Evolutionary conservation across 2,797 vertebrate species (phyloP), one percentile per base, ranked within the genome.

Genomic region (Notoglanidium macrostoma): DNA sequence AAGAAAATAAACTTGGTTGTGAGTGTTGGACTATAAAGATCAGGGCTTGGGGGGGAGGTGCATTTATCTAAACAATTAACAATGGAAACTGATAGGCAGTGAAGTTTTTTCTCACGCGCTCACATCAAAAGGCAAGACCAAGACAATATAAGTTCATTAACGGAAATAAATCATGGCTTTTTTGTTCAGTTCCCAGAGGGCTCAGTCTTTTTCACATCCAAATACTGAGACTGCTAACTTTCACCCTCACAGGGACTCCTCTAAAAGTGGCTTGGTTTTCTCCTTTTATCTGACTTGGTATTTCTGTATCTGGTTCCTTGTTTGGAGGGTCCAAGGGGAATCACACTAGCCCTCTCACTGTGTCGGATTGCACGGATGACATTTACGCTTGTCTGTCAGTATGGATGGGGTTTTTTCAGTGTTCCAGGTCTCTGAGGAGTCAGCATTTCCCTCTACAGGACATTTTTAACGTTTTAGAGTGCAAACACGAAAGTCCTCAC

Each of bases 241-340:
- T 92, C 91, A 89, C 85, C 91, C 90, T 89, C 90, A 49, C 51
- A 86, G 90, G 90, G 84, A 87, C 86, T 88, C 80, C 79, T 90
- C 80, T 86, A 87, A 89, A 90, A 88, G 87, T 91, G 85, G 87
- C 88, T 89, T 89, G 82, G 87, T 90, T 87, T 91, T 90, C 85
- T 92, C 85, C 86, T 92, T 89, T 88, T 84, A 88, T 91, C 78
- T 90, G 88, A 90, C 89, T 89, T 92, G 90, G 87, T 92, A 94
- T 94, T 95, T 94, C 93, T 92, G 91, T 93, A 93, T 93, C 92
- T 93, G 90, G 89, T 90, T 93, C 90, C 92, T 88, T 91, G 89
- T 93, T 93, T 91, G 55, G 79, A 80, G 54, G 51, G 14, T 92
- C 92, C 90, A 91, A 19, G 40, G 86, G 88, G 91, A 91, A 84